Base-by-base conservation (phyloP, 1,140 invertebrate genomes). In the Drosophila watanabei region DNA sequence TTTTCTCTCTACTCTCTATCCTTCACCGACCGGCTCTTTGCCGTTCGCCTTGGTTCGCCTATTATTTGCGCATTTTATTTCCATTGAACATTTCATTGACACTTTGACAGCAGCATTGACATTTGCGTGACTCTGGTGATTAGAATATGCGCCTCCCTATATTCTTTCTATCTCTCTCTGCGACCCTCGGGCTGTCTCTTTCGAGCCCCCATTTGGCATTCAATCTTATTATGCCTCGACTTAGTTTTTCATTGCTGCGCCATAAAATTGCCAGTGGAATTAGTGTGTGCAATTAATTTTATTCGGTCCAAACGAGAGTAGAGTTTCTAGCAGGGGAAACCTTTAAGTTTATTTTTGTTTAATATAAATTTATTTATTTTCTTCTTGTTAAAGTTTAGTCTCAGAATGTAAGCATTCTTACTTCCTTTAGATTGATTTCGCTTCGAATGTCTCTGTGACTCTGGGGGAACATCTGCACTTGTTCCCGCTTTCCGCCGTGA, bases 41-140 rank as follows among this genome's bases (percentile, higher is more conserved):
- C 39, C 33, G 24, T 66, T 49, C 57, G 61, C 56, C 76, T 61
- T 60, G 64, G 49, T 46, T 56, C 49, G 41, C 43, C 75, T 46
- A 66, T 58, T 77, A 77, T 77, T 77, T 89, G 73, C 78, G 71
- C 82, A 84, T 88, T 88, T 88, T 85, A 89, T 89, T 89, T 89
- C 65, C 81, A 89, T 88, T 89, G 81, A 88, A 89, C 85, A 89
- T 85, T 85, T 89, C 86, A 89, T 88, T 89, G 79, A 79, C 78
- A 82, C 82, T 89, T 90, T 85, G 78, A 89, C 83, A 87, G 83
- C 84, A 82, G 72, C 79, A 87, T 87, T 87, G 84, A 87, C 83
- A 87, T 87, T 87, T 87, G 83, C 83, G 83, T 87, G 83, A 88
- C 83, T 87, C 70, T 76, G 86, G 83, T 87, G 83, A 87, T 87